Conservation (phyloP, 1,140 invertebrate genomes). For the Drosophila azteca region DNA sequence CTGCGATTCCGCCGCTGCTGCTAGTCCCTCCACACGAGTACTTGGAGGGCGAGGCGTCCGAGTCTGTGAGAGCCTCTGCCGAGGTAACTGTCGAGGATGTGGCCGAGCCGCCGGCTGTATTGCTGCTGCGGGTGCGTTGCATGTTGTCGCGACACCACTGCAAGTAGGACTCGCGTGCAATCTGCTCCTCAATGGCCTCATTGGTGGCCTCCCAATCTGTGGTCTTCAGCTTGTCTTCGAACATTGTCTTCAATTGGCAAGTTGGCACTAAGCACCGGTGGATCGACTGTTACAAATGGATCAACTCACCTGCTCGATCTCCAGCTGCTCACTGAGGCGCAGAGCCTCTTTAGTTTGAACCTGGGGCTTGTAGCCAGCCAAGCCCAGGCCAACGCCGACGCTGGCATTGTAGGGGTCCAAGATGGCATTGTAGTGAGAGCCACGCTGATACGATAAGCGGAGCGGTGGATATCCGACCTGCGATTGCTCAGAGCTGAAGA, state of each 20-base stretch:
- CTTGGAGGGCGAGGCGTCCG: conserved; percentile 78
- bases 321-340: conserved; percentile 92
- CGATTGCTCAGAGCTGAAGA: conserved; percentile 90
- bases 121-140: conserved; percentile 84
- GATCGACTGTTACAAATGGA: too few relatives aligned
- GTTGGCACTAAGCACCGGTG: conserved; percentile 42
- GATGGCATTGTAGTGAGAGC: conserved; percentile 96
- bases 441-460: conserved; percentile 94
- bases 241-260: conserved; percentile 87
- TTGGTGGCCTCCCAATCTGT: conserved; percentile 98
- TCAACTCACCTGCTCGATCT: conserved; percentile 89
- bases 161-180: conserved; percentile 94
- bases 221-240: conserved; percentile 95
- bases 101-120: conserved; percentile 68
- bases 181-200: conserved; percentile 95
- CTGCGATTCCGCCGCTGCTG: conserved; percentile 23
- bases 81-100: conserved; percentile 81
- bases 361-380: conserved; percentile 93
- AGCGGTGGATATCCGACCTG: conserved; percentile 93
- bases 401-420: conserved; percentile 94
- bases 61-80: conserved; percentile 69
- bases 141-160: conserved; percentile 93
- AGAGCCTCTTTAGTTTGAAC: conserved; percentile 91
- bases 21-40: conserved; percentile 56
- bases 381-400: conserved; percentile 93